These are phyloP conservation scores for Fulmarus glacialis DNA, from an alignment of 2,113 vertebrate species.

Conservation along the genomic window DNA sequence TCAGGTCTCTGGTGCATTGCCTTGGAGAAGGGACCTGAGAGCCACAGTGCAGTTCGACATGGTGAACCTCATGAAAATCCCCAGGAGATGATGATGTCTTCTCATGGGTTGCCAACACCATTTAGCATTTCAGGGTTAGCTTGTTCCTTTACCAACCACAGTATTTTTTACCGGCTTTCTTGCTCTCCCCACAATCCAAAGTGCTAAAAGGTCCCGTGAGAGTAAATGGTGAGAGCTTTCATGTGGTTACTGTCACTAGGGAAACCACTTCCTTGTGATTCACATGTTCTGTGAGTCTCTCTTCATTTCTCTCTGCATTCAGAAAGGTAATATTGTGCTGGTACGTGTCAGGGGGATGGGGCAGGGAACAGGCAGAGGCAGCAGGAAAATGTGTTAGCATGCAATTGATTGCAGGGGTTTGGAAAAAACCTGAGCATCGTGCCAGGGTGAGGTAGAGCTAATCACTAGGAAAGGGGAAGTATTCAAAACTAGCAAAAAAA, in stretches of 20 bases:
- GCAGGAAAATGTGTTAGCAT: background rate
- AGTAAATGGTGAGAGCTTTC: slow-evolving; percentile 59
- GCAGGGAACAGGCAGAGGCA: slow-evolving; percentile 4
- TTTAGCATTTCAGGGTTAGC: background rate
- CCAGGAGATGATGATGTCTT: background rate
- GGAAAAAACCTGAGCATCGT: background rate
- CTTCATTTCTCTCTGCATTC: slow-evolving; percentile 1
- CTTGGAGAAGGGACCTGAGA: background rate
- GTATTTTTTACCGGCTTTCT: slow-evolving; percentile 5
- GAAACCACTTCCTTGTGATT: slow-evolving; percentile 69
- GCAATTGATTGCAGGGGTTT: background rate
- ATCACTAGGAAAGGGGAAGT: background rate
- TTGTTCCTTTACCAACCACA: slow-evolving; percentile 14
- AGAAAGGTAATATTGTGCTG: slow-evolving; percentile 5
- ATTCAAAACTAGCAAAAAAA: background rate
- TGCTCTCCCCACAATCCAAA: slow-evolving; percentile 53
- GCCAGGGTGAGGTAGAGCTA: background rate
- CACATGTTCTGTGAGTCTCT: slow-evolving; percentile 54
- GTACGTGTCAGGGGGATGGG: background rate
- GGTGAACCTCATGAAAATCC: background rate
- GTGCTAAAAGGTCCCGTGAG: slow-evolving; percentile 61
- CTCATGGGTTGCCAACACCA: background rate
- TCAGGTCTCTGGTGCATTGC: background rate
- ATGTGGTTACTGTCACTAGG: slow-evolving; percentile 69
- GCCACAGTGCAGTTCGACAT: background rate